Percentiles rank a stretch among this genome's conserved stretches.
phyloP scores from a whole-genome alignment of 2,797 vertebrate genomes.

The Anguilla anguilla region DNA sequence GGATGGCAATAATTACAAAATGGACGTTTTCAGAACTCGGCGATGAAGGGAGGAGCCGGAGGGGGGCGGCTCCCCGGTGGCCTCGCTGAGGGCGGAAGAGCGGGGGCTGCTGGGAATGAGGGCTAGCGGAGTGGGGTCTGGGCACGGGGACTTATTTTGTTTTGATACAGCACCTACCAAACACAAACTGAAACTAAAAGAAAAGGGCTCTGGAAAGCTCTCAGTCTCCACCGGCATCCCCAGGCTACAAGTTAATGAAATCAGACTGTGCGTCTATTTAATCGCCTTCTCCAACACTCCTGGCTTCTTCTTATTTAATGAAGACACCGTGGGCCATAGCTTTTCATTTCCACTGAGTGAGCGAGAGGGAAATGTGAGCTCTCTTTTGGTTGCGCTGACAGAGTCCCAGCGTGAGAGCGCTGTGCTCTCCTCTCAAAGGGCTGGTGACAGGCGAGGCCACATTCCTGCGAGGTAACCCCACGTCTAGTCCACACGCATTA shows the following conservation, averaged over 20 bases:
- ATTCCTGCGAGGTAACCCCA: neutral
- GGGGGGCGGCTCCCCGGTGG: neutral
- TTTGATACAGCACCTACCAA: slow-evolving; percentile 19
- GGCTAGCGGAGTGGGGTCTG: neutral
- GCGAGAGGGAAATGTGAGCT: neutral
- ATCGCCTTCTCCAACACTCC: slow-evolving; percentile 2
- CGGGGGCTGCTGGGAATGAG: neutral
- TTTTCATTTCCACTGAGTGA: slow-evolving; percentile 14
- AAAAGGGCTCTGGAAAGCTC: neutral
- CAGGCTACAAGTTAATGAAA: slow-evolving; percentile 22
- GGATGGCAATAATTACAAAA: slow-evolving; percentile 1
- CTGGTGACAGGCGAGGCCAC: neutral
- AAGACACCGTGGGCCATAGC: slow-evolving; percentile 21
- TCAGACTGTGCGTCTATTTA: slow-evolving; percentile 18
- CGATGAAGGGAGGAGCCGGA: neutral
- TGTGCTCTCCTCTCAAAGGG: neutral
- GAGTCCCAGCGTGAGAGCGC: neutral
- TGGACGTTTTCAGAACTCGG: neutral
- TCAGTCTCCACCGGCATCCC: neutral
- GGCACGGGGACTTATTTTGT: neutral
- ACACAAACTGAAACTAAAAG: slow-evolving; percentile 14
- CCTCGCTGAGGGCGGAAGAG: neutral
- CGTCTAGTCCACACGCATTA: neutral
- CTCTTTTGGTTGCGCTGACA: neutral
- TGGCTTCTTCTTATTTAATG: slow-evolving; percentile 20